These are phyloP conservation scores for Camponotus vicinus DNA, from an alignment of 1,140 invertebrate species.

Conservation along the genomic window DNA sequence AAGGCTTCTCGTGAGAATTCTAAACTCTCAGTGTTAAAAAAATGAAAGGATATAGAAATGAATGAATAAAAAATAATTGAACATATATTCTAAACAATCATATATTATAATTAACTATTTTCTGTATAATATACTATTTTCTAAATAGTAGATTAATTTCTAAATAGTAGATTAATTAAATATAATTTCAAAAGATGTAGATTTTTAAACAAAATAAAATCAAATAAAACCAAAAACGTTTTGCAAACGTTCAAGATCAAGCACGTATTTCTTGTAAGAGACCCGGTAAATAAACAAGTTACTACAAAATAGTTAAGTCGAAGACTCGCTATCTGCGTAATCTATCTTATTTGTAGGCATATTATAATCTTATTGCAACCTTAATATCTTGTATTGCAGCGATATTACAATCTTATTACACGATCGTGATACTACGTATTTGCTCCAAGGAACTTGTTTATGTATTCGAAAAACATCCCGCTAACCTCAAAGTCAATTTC, in stretches of 20 bases:
- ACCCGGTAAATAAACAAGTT: conserved; percentile 17
- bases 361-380: no score
- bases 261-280: not conserved
- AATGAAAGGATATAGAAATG: not conserved
- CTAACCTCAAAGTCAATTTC: not conserved
- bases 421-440: no score
- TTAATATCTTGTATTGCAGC: no score
- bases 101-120: no score
- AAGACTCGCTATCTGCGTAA: not conserved
- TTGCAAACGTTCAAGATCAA: not conserved
- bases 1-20: not conserved
- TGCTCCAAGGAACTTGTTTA: no score
- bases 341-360: no score
- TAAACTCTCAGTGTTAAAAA: not conserved
- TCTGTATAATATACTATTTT: not conserved
- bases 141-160: no score
- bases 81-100: no score
- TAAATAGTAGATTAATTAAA: not conserved
- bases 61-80: not conserved
- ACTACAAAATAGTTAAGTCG: not conserved
- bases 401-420: no score
- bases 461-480: not conserved
- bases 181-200: not conserved
- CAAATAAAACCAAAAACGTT: not conserved
- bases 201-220: no score